Conservation (phyloP, 2,888 invertebrate genomes). For the Sinotaia quadrata region DNA sequence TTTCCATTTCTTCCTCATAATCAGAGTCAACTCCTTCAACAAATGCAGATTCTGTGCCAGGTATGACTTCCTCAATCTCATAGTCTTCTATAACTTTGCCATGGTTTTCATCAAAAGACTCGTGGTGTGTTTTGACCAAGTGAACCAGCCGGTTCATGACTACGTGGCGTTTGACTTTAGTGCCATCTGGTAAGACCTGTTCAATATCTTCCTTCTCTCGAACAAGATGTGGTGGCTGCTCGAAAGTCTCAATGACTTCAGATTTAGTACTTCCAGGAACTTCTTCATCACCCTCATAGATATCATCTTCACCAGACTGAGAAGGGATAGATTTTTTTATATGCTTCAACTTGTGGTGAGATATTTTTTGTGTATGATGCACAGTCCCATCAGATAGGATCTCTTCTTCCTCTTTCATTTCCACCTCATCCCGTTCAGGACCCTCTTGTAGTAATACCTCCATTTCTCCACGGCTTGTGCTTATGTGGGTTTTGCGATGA, state of each 20-base stretch:
- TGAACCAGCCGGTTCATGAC: conserved; percentile 63
- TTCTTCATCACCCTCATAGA: conserved; percentile 49
- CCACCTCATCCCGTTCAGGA: conserved; percentile 47
- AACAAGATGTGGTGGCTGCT: conserved; percentile 49
- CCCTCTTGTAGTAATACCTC: conserved; percentile 50
- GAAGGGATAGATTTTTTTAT: conserved; percentile 46
- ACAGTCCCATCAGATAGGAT: conserved; percentile 63
- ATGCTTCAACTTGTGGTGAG: conserved; percentile 53
- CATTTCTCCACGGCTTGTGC: conserved; percentile 44
- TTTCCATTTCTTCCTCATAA: conserved; percentile 38
- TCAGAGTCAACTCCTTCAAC: conserved; percentile 37
- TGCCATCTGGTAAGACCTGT: conserved; percentile 61
- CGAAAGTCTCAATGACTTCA: conserved; percentile 52
- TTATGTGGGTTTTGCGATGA: conserved; percentile 45
- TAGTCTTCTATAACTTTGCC: conserved; percentile 48
- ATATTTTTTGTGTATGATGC: conserved; percentile 50
- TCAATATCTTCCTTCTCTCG: conserved; percentile 57
- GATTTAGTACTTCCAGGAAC: conserved; percentile 41
- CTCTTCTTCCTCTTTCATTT: conserved; percentile 57
- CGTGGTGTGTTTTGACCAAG: conserved; percentile 54
- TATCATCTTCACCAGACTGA: conserved; percentile 49
- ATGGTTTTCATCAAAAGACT: conserved; percentile 52
- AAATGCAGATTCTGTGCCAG: conserved; percentile 62
- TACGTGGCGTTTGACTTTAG: conserved; percentile 54
- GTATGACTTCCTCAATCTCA: conserved; percentile 61